phyloP scores from a whole-genome alignment of 2,888 invertebrate species.

The Cheiracanthium punctorium region DNA sequence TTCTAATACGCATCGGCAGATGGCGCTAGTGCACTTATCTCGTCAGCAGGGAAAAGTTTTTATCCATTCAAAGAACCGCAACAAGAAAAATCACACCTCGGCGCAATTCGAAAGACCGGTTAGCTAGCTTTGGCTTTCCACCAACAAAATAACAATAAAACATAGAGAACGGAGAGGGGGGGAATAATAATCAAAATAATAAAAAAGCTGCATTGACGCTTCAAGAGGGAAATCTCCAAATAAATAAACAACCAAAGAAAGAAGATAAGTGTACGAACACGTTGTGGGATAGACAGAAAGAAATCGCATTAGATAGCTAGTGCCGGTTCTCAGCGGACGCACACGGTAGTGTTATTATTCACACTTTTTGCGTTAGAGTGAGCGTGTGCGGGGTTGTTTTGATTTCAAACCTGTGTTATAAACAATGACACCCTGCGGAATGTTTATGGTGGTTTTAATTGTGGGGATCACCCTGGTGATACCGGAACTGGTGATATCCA shows the following conservation, averaged over 20 bases:
- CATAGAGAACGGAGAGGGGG: background rate
- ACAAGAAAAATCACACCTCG: constrained; percentile 51
- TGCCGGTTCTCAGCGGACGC: constrained; percentile 36
- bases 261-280: constrained; percentile 27
- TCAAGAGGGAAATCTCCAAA: constrained; percentile 48
- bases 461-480: constrained; percentile 41
- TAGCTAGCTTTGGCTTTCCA: constrained; percentile 46
- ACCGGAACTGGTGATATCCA: constrained; percentile 59
- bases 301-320: constrained; percentile 35
- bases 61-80: constrained; percentile 1
- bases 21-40: background rate
- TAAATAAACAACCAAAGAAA: constrained; percentile 56
- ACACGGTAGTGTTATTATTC: constrained; percentile 32
- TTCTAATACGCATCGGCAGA: too few relatives aligned
- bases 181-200: constrained; percentile 2
- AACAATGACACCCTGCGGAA: constrained; percentile 38
- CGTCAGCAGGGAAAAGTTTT: background rate
- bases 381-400: constrained; percentile 8
- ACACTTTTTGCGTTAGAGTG: constrained; percentile 23
- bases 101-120: constrained; percentile 60
- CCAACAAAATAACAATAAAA: constrained; percentile 23
- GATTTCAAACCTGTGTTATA: constrained; percentile 18
- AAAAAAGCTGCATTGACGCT: constrained; percentile 35
- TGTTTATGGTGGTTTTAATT: constrained; percentile 37
- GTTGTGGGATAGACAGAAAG: constrained; percentile 40